These are phyloP conservation scores for Irena cyanogastra DNA, from an alignment of 2,113 vertebrate species.

Conservation along the genomic window DNA sequence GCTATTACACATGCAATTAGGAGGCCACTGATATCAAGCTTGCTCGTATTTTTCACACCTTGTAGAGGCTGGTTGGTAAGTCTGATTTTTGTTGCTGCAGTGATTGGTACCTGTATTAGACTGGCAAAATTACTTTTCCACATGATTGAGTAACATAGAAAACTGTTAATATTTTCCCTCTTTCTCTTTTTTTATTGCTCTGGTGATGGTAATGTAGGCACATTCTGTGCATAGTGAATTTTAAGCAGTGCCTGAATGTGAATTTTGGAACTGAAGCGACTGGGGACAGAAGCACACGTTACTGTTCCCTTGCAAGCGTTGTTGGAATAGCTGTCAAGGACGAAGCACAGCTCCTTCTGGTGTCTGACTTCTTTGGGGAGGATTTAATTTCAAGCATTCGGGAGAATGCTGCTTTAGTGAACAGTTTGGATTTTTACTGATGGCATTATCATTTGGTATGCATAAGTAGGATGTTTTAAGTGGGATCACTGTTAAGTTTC, in stretches of 20 bases:
- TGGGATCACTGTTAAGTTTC: slow-evolving; percentile 57
- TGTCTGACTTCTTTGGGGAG: slow-evolving; percentile 44
- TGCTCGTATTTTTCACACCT: not conserved
- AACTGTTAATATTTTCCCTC: not conserved
- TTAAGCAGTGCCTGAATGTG: slow-evolving; percentile 13
- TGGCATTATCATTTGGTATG: slow-evolving; percentile 61
- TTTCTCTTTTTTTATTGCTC: not conserved
- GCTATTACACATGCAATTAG: not conserved
- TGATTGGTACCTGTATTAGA: not conserved
- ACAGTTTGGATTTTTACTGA: slow-evolving; percentile 38
- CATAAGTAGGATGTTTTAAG: slow-evolving; percentile 66
- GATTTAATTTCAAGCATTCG: not conserved
- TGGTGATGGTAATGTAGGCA: not conserved
- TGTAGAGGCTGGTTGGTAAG: not conserved
- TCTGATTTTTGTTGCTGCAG: not conserved
- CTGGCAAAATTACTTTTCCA: not conserved
- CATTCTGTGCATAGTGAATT: slow-evolving; percentile 16
- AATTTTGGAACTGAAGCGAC: slow-evolving; percentile 20
- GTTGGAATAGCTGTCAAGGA: slow-evolving; percentile 46
- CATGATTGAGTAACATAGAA: not conserved
- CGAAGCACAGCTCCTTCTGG: slow-evolving; percentile 37
- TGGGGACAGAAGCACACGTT: not conserved
- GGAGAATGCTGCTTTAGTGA: slow-evolving; percentile 8
- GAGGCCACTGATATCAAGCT: not conserved
- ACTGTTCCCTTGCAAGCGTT: slow-evolving; percentile 39